phyloP scores from a whole-genome alignment of 2,113 vertebrate species.

The Addax nasomaculatus region DNA sequence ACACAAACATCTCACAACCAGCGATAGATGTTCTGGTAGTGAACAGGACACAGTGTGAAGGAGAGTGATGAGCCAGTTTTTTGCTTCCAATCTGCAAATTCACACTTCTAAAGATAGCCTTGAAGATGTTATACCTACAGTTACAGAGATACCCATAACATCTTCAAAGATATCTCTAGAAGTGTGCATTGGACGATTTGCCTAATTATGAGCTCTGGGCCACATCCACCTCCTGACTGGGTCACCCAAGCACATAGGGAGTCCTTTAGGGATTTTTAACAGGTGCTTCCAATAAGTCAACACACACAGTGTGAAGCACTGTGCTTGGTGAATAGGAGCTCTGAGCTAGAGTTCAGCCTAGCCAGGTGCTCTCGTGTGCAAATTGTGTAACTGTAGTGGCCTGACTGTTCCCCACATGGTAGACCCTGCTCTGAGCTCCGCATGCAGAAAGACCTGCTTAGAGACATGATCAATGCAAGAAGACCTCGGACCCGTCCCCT shows the following conservation, averaged over 20 bases:
- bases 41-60: neutral
- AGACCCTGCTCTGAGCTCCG: neutral
- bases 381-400: neutral
- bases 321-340: neutral
- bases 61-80: neutral
- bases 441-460: neutral
- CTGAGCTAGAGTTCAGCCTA: neutral
- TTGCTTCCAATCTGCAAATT: neutral
- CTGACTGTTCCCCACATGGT: neutral
- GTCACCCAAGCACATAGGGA: neutral
- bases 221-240: neutral
- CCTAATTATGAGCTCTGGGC: neutral
- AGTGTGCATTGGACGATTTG: neutral
- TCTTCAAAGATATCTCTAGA: neutral
- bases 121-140: neutral
- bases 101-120: neutral
- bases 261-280: neutral
- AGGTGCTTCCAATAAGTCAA: neutral
- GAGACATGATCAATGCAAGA: neutral
- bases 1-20: neutral
- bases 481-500: neutral
- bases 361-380: neutral
- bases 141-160: neutral
- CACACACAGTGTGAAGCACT: fast-evolving
- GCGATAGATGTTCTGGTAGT: neutral